Base-by-base conservation (phyloP, 2,797 vertebrate genomes). In the Spea hammondii region DNA sequence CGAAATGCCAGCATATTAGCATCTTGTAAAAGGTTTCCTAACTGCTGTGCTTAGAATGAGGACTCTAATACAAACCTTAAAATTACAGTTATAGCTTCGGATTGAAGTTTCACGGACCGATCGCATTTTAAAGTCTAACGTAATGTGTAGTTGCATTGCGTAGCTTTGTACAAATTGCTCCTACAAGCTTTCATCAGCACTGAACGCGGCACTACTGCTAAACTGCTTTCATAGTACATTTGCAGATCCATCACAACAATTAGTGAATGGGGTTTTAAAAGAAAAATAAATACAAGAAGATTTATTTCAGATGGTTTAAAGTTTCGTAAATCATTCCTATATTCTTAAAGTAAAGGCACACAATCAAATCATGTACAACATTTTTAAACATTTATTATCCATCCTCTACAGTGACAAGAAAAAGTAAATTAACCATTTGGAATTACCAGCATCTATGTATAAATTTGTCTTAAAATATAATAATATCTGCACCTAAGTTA, bases 1-100 rank as follows among this genome's bases (percentile, higher is more conserved):
- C 32, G n/a, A 66, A 55, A 77, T 69, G 54, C n/a, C 51, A 60
- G 64, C 65, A 69, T 77, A 82, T 77, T 82, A 82, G 51, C 55
- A 73, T 77, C 62, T 67, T 67, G 71, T 81, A 81, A 77, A 72
- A 77, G 51, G 55, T 13, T 71, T n/a, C 55, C 17, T 48, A 77
- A 69, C n/a, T 48, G 69, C 14, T 45, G 70, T 57, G 70, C 60
- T 48, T 67, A 17, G 70, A 60, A 62, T 44, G 48, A 47, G n/a
- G 8, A 69, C 8, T 65, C 5, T 60, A 45, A 72, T 72, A 45
- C 71, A 77, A 72, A 45, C 12, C 9, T 72, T 57, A 13, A n/a
- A 72, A 71, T 72, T 72, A 81, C 59, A 46, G 74, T 13, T 14
- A 57, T 68, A 72, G 44, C 7, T 49, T 14, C 47, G 50, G 67